These are phyloP conservation scores for Holacanthus passer DNA, from an alignment of 2,113 vertebrate species.

Conservation along the genomic window DNA sequence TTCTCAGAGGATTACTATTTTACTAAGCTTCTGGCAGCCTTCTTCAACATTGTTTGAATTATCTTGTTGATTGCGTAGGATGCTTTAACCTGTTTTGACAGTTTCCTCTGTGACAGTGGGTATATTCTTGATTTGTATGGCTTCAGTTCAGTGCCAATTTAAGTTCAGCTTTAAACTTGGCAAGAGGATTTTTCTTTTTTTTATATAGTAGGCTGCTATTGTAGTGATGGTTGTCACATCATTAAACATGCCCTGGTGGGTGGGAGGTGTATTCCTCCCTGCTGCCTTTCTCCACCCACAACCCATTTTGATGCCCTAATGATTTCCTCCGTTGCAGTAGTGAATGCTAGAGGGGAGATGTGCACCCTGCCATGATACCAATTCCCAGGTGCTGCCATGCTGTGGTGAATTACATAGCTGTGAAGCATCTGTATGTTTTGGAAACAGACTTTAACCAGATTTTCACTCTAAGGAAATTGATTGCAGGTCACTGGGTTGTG, in stretches of 20 bases:
- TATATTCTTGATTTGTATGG: not conserved
- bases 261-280: conserved; percentile 22
- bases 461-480: conserved; percentile 31
- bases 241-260: conserved; percentile 24
- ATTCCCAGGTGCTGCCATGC: conserved; percentile 54
- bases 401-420: conserved; percentile 46
- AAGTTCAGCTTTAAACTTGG: not conserved
- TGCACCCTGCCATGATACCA: conserved; percentile 54
- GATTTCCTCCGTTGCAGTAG: conserved; percentile 41
- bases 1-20: not conserved
- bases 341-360: conserved; percentile 48
- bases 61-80: not conserved
- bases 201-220: not conserved
- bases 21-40: no score
- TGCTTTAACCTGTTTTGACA: not conserved
- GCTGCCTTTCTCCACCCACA: conserved; percentile 37
- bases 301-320: conserved; percentile 33
- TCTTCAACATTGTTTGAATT: not conserved
- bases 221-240: not conserved
- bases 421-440: conserved; percentile 46
- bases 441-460: conserved; percentile 37
- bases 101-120: not conserved
- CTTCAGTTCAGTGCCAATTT: not conserved
- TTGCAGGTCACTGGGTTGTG: conserved; percentile 14
- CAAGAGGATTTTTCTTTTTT: not conserved